Evolutionary conservation across 2,888 invertebrate species (phyloP), one percentile per base, ranked within the genome.

Genomic region (Drosophila mulleri): DNA sequence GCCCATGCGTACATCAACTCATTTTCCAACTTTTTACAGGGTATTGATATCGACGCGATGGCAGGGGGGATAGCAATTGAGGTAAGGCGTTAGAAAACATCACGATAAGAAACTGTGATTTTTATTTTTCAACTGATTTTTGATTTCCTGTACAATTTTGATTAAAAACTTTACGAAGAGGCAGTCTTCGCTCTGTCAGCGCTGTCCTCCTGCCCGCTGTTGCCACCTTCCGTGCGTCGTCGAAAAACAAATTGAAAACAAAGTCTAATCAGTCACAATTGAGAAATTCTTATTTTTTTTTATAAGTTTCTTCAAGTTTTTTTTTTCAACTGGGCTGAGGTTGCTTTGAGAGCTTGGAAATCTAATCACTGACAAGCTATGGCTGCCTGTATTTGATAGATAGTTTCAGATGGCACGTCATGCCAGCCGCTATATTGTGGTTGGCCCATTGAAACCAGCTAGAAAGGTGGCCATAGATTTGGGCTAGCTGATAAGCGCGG

Each of bases 111-210:
- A 87, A 90, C 87, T 89, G 87, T 87, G 87, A 87, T 87, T 87
- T 87, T 90, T 90, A 89, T 87, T 87, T 87, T 87, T 80, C 73
- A 90, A 86, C 87, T 86, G 86, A 90, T 90, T 88, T 86, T 90
- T 89, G 89, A 89, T 91, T 91, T 89, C 90, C 89, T 90, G 90
- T 87, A 90, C 90, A 90, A 83, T 90, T 90, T 89, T 88, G 91
- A 89, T 91, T 91, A 87, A 89, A 90, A 89, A 89, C 77, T 82
- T 68, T 75, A 64, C 72, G 66, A 70, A 74, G 45, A 64, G 81
- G 78, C 67, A 69, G 52, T 35, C 29, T 50, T 29, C 48, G 63
- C 81, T 62, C 80, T 72, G 67, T 61, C 75, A 61, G 60, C 62
- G 42, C 52, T 50, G 48, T 50, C 48, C 48, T n/a, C 48, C 48